phyloP scores from a whole-genome alignment of 1,140 invertebrate genomes.

The Tenebrio molitor region DNA sequence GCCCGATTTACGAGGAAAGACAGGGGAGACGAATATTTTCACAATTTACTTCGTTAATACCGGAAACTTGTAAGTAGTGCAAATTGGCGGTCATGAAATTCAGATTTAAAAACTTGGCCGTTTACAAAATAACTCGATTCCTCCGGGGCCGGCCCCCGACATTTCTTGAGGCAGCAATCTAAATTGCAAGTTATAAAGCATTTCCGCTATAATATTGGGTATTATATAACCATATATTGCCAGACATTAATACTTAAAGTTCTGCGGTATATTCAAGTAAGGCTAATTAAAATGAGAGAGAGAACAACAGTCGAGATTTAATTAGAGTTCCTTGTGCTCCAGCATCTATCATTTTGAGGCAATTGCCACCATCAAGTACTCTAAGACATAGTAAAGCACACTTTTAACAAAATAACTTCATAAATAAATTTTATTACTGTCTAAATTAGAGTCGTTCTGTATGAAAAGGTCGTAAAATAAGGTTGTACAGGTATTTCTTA shows the following conservation, averaged over 20 bases:
- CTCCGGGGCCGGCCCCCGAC: background rate
- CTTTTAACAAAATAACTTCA: slow-evolving; percentile 49
- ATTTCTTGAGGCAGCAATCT: slow-evolving; percentile 8
- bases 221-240: slow-evolving; percentile 57
- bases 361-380: slow-evolving; percentile 54
- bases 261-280: slow-evolving; percentile 56
- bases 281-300: slow-evolving; percentile 56
- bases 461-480: slow-evolving; percentile 34
- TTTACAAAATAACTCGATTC: slow-evolving; percentile 28
- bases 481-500: slow-evolving; percentile 43
- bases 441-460: slow-evolving; percentile 28
- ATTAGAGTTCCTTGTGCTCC: slow-evolving; percentile 51
- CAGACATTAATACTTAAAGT: slow-evolving; percentile 56
- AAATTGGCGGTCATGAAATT: slow-evolving; percentile 40
- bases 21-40: slow-evolving; percentile 40
- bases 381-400: slow-evolving; percentile 43
- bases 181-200: slow-evolving; percentile 33
- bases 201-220: slow-evolving; percentile 53
- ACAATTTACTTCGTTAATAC: slow-evolving; percentile 38
- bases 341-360: slow-evolving; percentile 52
- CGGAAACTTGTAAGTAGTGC: slow-evolving; percentile 29
- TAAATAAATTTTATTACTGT: slow-evolving; percentile 48
- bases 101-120: slow-evolving; percentile 39
- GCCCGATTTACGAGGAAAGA: slow-evolving; percentile 43
- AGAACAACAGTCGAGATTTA: slow-evolving; percentile 55